Conservation (phyloP, 2,113 vertebrate species). For the Engystomops pustulosus region DNA sequence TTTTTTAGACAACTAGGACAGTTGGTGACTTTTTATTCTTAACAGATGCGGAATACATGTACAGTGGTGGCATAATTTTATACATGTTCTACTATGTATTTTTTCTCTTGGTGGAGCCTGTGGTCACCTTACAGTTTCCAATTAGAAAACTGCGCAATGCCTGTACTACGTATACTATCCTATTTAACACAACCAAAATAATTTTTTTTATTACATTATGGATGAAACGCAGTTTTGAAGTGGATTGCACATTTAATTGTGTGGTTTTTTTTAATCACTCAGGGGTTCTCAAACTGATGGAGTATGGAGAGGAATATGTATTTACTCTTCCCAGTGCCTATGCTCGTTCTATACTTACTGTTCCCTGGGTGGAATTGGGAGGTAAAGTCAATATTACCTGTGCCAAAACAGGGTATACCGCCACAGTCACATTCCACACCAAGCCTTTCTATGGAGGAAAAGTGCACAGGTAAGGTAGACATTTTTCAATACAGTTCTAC, state of each 20-base stretch:
- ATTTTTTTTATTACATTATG: slow-evolving; percentile 12
- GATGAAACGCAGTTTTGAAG: neutral
- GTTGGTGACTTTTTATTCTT: too few species aligned
- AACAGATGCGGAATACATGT: too few species aligned
- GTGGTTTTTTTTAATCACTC: slow-evolving; percentile 31
- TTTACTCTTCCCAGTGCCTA: slow-evolving; percentile 95
- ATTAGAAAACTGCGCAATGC: neutral
- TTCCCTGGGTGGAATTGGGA: slow-evolving; percentile 96
- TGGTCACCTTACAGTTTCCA: too few species aligned
- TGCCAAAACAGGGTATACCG: slow-evolving; percentile 88
- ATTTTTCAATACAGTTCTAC: neutral
- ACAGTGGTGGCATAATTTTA: too few species aligned
- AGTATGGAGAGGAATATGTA: slow-evolving; percentile 90
- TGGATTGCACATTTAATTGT: slow-evolving; percentile 9
- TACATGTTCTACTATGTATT: too few species aligned
- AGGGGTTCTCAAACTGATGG: slow-evolving; percentile 86
- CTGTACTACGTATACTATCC: neutral
- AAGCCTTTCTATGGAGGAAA: slow-evolving; percentile 97
- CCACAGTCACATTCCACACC: slow-evolving; percentile 91
- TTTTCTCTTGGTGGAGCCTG: too few species aligned
- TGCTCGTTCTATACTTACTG: slow-evolving; percentile 93
- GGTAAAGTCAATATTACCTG: slow-evolving; percentile 92
- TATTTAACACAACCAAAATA: neutral
- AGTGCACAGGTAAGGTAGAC: slow-evolving; percentile 83
- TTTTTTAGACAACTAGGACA: too few species aligned